Evolutionary conservation across 2,888 invertebrate genomes (phyloP).

Genomic region (Cataglyphis altisquamis): DNA sequence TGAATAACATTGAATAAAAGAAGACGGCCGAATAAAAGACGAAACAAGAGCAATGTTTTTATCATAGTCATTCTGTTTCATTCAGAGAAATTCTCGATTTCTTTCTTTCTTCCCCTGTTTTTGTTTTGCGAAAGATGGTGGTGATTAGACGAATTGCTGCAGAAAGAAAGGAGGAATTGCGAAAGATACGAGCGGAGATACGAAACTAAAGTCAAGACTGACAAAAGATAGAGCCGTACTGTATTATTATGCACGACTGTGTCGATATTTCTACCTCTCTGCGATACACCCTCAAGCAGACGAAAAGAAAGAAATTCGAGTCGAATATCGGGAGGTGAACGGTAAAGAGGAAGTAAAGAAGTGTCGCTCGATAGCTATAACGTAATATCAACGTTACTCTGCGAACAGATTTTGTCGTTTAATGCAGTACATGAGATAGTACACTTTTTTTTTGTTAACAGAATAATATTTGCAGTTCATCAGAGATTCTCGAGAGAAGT

Average conservation of each 20-base stretch:
- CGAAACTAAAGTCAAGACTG: slow-evolving; percentile 15
- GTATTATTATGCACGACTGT: slow-evolving; percentile 50
- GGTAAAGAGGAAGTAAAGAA: slow-evolving; percentile 46
- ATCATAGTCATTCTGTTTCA: slow-evolving; percentile 18
- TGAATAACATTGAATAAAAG: background rate
- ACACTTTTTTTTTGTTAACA: background rate
- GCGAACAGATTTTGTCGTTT: slow-evolving; percentile 4
- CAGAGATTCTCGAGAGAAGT: slow-evolving; percentile 9
- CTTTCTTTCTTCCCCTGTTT: slow-evolving; percentile 33
- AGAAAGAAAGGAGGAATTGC: slow-evolving; percentile 58
- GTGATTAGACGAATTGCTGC: slow-evolving; percentile 69
- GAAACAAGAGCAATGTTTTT: slow-evolving; percentile 18
- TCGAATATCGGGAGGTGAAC: slow-evolving; percentile 62
- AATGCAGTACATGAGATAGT: slow-evolving; percentile 3
- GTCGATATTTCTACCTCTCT: slow-evolving; percentile 55
- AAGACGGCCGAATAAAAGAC: background rate
- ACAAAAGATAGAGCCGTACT: slow-evolving; percentile 64
- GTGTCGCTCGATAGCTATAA: slow-evolving; percentile 23
- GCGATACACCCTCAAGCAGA: slow-evolving; percentile 61
- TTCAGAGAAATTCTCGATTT: background rate
- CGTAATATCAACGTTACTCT: slow-evolving; percentile 13
- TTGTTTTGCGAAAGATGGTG: slow-evolving; percentile 60
- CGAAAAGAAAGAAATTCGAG: slow-evolving; percentile 68
- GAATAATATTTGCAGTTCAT: slow-evolving; percentile 27
- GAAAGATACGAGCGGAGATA: background rate